Evolutionary conservation across 1,140 invertebrate species (phyloP).

Genomic region (Drosophila navojoa): DNA sequence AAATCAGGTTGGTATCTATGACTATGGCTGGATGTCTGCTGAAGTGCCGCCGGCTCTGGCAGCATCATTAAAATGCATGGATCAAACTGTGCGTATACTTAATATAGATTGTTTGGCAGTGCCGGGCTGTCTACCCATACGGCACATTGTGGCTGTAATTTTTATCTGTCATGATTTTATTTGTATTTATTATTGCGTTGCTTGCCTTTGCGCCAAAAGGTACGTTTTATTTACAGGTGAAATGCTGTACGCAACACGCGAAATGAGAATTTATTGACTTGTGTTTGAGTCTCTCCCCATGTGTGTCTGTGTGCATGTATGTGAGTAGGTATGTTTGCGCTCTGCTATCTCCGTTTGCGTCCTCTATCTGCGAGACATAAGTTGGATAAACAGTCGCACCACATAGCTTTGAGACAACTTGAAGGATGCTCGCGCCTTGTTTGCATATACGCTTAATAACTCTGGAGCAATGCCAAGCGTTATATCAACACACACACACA

Average conservation of each 20-base stretch:
- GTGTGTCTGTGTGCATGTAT: constrained; percentile 20
- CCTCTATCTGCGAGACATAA: constrained; percentile 37
- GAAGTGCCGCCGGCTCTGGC: constrained; percentile 49
- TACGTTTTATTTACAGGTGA: constrained; percentile 71
- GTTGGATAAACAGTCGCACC: constrained; percentile 62
- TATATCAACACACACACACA: constrained; percentile 7
- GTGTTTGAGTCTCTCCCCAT: constrained; percentile 13
- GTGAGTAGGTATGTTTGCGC: constrained; percentile 58
- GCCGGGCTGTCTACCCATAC: constrained; percentile 8
- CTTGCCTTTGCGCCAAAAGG: constrained; percentile 34
- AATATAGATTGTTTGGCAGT: constrained; percentile 69
- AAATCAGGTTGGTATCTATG: constrained; percentile 19
- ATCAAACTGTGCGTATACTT: constrained; percentile 77
- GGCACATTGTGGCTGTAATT: constrained; percentile 63
- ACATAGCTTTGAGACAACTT: constrained; percentile 51
- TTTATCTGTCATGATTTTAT: constrained; percentile 79
- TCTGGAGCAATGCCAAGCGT: constrained; percentile 42
- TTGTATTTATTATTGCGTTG: constrained; percentile 79
- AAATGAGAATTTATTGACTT: constrained; percentile 82
- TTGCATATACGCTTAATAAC: constrained; percentile 74
- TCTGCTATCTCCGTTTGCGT: constrained; percentile 40
- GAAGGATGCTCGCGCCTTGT: constrained; percentile 47
- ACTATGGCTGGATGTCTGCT: constrained; percentile 26
- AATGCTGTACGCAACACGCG: constrained; percentile 60
- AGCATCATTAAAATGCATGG: constrained; percentile 81